A percentile compares a stretch with the other conserved stretches of the same genome.
These are phyloP conservation scores for Polyploca ridens DNA, from an alignment of 2,888 invertebrate species.

Conservation along the genomic window DNA sequence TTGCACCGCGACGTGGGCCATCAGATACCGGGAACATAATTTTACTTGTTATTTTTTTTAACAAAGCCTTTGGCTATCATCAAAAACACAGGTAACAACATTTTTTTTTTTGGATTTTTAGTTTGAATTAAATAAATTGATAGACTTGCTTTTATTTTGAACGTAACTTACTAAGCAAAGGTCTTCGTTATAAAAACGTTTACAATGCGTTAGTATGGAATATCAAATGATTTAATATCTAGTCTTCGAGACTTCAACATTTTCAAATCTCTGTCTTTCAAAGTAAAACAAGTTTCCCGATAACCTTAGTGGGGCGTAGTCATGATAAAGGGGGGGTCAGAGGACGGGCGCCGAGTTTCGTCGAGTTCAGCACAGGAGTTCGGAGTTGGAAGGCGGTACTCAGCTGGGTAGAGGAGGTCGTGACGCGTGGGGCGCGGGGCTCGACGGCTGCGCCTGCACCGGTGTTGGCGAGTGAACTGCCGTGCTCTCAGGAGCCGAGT, in stretches of 20 bases:
- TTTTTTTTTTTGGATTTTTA: neutral
- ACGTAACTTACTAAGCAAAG: neutral
- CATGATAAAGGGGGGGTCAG: conserved; percentile 66
- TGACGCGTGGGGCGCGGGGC: conserved; percentile 67
- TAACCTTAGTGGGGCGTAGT: conserved; percentile 66
- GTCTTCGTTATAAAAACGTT: neutral
- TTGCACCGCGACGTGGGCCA: conserved; percentile 69
- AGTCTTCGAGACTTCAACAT: conserved; percentile 19
- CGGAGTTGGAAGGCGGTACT: conserved; percentile 85
- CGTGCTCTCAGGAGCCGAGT: conserved; percentile 88
- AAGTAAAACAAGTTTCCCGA: conserved; percentile 72
- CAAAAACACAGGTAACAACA: neutral
- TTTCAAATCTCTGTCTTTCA: conserved; percentile 20
- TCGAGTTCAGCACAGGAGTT: conserved; percentile 85
- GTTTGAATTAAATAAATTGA: neutral
- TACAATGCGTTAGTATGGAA: conserved; percentile 14
- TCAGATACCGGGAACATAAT: conserved; percentile 66
- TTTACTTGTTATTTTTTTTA: conserved; percentile 45
- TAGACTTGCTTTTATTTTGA: neutral
- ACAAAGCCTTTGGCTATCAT: neutral
- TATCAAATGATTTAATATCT: conserved; percentile 25
- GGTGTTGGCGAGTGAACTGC: conserved; percentile 75
- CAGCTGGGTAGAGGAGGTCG: conserved; percentile 82
- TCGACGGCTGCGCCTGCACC: conserved; percentile 75
- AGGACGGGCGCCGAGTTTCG: conserved; percentile 82